Conservation (phyloP, 2,888 invertebrate species). For the Lasioglossum zephyrum region DNA sequence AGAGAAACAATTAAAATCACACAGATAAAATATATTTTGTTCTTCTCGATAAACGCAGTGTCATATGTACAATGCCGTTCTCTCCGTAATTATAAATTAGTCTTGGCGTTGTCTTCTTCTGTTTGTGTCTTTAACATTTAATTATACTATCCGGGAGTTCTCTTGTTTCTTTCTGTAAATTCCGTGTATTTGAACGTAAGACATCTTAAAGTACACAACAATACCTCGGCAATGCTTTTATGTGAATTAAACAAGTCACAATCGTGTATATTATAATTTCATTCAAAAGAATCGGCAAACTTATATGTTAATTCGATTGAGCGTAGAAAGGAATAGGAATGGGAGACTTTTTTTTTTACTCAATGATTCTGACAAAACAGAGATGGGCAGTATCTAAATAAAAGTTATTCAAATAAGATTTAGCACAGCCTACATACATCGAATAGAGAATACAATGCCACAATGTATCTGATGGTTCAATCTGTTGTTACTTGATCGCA, state of each 20-base stretch:
- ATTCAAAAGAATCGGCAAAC: conserved; percentile 42
- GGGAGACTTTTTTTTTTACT: conserved; percentile 65
- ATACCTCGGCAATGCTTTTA: conserved; percentile 56
- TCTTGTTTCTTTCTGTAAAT: conserved; percentile 21
- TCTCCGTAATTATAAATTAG: conserved; percentile 76
- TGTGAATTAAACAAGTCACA: conserved; percentile 59
- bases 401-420: no score
- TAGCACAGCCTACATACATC: no score
- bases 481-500: no score
- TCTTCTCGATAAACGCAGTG: conserved; percentile 75
- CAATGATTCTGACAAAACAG: conserved; percentile 58
- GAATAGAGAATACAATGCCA: no score
- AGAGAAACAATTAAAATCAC: conserved; percentile 72
- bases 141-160: conserved; percentile 35
- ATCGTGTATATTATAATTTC: conserved; percentile 36
- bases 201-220: conserved; percentile 35
- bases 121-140: conserved; percentile 29
- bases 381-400: no score
- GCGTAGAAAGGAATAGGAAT: conserved; percentile 66
- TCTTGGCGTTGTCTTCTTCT: conserved; percentile 66
- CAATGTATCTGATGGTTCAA: no score
- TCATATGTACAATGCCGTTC: conserved; percentile 81
- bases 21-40: conserved; percentile 74
- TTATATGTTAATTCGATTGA: conserved; percentile 57
- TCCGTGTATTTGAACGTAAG: conserved; percentile 54